Evolutionary conservation across 1,140 invertebrate genomes (phyloP).

Genomic region (Penaeus japonicus): DNA sequence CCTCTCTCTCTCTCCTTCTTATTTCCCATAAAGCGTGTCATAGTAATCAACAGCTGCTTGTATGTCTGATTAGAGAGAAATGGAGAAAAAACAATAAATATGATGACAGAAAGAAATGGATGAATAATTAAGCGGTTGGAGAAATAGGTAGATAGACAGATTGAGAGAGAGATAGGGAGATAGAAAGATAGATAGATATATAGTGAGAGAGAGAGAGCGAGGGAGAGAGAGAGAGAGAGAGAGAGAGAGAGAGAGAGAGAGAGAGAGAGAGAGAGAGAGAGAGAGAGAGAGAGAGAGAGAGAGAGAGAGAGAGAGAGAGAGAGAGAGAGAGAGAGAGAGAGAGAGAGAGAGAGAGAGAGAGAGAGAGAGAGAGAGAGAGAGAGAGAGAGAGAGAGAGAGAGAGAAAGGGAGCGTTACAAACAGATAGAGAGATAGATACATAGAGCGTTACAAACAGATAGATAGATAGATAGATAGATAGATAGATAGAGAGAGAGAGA

Average conservation of each 20-base stretch:
- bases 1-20: no score
- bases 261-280: background rate
- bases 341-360: background rate
- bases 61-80: background rate
- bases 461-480: background rate
- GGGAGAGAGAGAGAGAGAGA: background rate
- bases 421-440: background rate
- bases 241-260: background rate
- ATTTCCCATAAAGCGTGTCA: no score
- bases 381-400: background rate
- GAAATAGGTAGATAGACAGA: background rate
- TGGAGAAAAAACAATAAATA: background rate
- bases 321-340: background rate
- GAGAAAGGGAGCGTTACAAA: background rate
- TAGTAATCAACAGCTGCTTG: no score
- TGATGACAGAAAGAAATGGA: no score
- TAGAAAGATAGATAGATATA: no score
- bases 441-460: background rate
- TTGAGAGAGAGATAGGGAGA: no score
- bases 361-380: slow-evolving; percentile 1
- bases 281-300: background rate
- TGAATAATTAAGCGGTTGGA: background rate
- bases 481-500: background rate
- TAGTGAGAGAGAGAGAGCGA: background rate
- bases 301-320: background rate